Conservation (phyloP, 2,113 vertebrate genomes). For the Neolamprologus ventralis region DNA sequence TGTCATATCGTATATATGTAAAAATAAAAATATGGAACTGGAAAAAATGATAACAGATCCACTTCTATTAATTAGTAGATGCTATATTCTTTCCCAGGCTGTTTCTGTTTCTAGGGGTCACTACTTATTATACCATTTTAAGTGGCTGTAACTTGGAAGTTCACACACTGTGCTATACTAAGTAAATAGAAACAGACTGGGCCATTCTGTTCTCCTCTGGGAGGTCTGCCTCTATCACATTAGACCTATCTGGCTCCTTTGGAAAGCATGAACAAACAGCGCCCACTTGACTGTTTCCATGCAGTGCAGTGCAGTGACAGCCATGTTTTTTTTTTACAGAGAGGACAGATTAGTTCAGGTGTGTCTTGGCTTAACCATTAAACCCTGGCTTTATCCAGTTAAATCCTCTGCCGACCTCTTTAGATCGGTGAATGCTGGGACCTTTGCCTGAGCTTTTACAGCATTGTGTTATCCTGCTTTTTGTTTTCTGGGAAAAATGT, state of each 20-base stretch:
- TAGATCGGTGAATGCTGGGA: slow-evolving; percentile 52
- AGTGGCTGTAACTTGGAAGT: not conserved
- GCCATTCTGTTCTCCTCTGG: not conserved
- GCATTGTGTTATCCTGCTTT: slow-evolving; percentile 18
- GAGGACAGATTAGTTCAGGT: not conserved
- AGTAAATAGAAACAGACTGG: slow-evolving; percentile 4
- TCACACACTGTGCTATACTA: not conserved
- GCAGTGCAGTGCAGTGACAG: not conserved
- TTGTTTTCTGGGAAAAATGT: slow-evolving; percentile 62
- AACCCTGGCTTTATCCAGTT: not conserved
- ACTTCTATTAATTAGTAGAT: not conserved
- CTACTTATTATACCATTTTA: not conserved
- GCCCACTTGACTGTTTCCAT: slow-evolving; percentile 11
- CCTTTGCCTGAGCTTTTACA: slow-evolving; percentile 57
- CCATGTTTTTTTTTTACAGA: not conserved
- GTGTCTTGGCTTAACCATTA: slow-evolving; percentile 65
- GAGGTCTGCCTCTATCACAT: not conserved
- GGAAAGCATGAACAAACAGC: slow-evolving; percentile 41
- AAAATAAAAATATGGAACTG: not conserved
- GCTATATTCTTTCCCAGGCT: not conserved
- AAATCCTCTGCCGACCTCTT: slow-evolving; percentile 13
- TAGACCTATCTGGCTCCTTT: not conserved
- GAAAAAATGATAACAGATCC: not conserved
- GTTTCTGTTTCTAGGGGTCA: not conserved
- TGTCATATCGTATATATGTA: not conserved